phyloP scores from a whole-genome alignment of 2,888 invertebrate species.

The Pogonocherus hispidulus region DNA sequence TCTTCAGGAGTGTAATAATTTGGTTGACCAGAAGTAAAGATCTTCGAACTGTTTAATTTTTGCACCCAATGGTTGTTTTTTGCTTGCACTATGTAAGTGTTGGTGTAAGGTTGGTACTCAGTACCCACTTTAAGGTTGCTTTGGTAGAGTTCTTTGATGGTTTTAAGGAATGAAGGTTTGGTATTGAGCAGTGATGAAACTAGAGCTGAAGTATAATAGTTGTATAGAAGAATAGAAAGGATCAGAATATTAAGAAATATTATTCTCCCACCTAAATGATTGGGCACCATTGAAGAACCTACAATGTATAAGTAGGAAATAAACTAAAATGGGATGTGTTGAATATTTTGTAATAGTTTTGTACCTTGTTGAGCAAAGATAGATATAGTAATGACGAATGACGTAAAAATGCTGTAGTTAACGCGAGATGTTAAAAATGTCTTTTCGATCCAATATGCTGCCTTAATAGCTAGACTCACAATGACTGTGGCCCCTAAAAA shows the following conservation, averaged over 20 bases:
- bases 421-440: conserved; percentile 62
- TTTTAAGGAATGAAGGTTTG: conserved; percentile 70
- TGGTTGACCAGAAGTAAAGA: conserved; percentile 42
- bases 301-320: too few relatives aligned
- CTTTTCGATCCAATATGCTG: conserved; percentile 64
- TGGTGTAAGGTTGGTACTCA: conserved; percentile 70
- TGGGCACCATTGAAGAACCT: conserved; percentile 57
- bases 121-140: conserved; percentile 70
- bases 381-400: conserved; percentile 60
- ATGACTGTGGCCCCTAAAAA: conserved; percentile 61
- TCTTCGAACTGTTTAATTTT: conserved; percentile 53
- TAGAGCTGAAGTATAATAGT: conserved; percentile 75
- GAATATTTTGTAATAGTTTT: not conserved
- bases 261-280: conserved; percentile 56
- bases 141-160: conserved; percentile 69
- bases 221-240: conserved; percentile 69
- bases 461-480: conserved; percentile 64
- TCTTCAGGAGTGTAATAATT: conserved; percentile 52
- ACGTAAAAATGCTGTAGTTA: conserved; percentile 62
- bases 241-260: conserved; percentile 58
- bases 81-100: conserved; percentile 60
- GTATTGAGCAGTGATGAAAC: conserved; percentile 73
- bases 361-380: conserved; percentile 61
- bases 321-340: too few relatives aligned
- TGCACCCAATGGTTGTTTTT: conserved; percentile 51